Evolutionary conservation across 2,113 vertebrate genomes (phyloP), one percentile per base, ranked within the genome.

Genomic region (Bubalus kerabau): DNA sequence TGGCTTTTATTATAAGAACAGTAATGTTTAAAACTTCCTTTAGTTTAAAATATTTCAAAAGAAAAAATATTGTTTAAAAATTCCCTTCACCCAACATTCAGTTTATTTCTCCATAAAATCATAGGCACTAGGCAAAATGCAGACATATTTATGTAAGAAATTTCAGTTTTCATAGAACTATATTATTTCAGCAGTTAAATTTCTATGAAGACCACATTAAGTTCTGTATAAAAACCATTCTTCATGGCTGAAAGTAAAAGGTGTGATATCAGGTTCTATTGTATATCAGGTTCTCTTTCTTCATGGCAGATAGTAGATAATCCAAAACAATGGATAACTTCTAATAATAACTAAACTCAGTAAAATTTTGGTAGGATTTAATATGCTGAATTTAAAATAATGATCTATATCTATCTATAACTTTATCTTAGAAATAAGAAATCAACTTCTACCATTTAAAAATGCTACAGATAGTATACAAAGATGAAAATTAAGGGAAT

Each of bases 21-120:
- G 60, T 52, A 71, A 74, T 54, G 24, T 14, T 50, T 13, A 43
- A 90, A 82, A 83, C 12, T 62, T 91, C 6, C 43, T 71, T 12
- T 87, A 71, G 21, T 64, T 64, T 89, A 78, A 91, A 91, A 78
- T 88, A 88, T 64, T 95, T 88, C 5, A 94, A 83, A 94, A 91
- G 86, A 76, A 81, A 80, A 87, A 71, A 10, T 16, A 71, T 71
- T 26, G 6, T 71, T 86, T 46, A 24, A 84, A 78, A 91, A 56
- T 96, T 59, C 3, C 24, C 13, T 74, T 81, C 46, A 59, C 16
- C 43, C 7, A 81, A 57, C 2, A 3, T 10, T 9, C n/a, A 62
- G 30, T 83, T 94, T 26, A 76, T 43, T 96, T 96, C 43, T n/a
- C 21, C 21, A 76, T 50, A 76, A 91, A 56, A 74, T 82, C 71